Conservation (phyloP, 2,888 invertebrate species). For the Drosophila melanosoma region DNA sequence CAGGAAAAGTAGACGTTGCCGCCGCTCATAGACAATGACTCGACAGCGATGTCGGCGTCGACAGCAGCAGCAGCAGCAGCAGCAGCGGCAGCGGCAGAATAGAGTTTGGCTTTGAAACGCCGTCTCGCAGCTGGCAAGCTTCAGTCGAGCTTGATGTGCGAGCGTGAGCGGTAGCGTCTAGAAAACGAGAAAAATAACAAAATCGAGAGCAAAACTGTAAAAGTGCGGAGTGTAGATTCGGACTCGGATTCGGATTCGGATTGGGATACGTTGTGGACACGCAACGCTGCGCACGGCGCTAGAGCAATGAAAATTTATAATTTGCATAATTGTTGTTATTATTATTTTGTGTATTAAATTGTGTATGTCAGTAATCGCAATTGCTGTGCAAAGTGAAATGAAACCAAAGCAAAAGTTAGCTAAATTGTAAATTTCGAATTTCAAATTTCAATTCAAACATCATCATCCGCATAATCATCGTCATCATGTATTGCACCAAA, state of each 20-base stretch:
- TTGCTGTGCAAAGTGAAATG: conserved; percentile 64
- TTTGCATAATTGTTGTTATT: conserved; percentile 79
- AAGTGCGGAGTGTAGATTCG: conserved; percentile 18
- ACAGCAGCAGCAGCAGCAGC: conserved; percentile 25
- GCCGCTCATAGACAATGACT: conserved; percentile 71
- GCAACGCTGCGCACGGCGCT: conserved; percentile 64
- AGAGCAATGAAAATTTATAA: conserved; percentile 77
- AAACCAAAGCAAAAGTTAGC: conserved; percentile 64
- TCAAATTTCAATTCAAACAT: conserved; percentile 28
- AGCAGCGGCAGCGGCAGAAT: neutral
- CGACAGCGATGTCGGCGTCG: conserved; percentile 29
- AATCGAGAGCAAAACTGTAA: conserved; percentile 1
- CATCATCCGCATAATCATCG: conserved; percentile 41
- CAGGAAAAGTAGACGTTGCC: conserved; percentile 69
- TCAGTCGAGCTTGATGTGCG: conserved; percentile 67
- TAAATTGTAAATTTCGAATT: conserved; percentile 9
- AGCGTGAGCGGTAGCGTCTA: conserved; percentile 55
- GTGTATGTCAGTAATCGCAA: conserved; percentile 53
- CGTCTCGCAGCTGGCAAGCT: conserved; percentile 60
- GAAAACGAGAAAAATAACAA: neutral
- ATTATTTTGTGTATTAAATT: conserved; percentile 59
- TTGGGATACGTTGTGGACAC: conserved; percentile 44
- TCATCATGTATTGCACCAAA: conserved; percentile 88
- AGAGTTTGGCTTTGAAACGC: conserved; percentile 61
- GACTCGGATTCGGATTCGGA: conserved; percentile 31